Evolutionary conservation across 2,797 vertebrate genomes (phyloP).

Genomic region (Caiman crocodilus): DNA sequence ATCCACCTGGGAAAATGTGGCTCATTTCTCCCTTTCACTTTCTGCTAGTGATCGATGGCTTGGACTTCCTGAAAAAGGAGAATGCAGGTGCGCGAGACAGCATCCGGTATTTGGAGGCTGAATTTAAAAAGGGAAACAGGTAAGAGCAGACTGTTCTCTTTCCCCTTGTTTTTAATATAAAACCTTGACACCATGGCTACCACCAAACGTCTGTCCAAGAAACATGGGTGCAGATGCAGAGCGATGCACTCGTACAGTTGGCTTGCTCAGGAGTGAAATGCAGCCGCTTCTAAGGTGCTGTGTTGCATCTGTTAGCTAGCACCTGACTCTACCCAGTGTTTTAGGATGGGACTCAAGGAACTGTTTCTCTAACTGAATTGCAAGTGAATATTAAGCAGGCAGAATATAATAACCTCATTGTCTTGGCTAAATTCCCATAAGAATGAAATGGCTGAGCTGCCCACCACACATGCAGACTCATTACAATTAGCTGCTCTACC

Average conservation of each 20-base stretch:
- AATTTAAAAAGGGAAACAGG: conserved; percentile 98
- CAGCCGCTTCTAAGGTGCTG: background rate
- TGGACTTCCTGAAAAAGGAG: conserved; percentile 96
- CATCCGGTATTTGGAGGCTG: conserved; percentile 95
- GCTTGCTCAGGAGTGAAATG: background rate
- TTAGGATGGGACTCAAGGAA: background rate
- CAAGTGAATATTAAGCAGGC: background rate
- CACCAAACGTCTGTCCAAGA: too few species aligned
- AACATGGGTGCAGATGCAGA: too few species aligned
- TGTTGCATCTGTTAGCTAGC: fast-evolving
- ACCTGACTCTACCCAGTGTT: background rate
- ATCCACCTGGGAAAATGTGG: background rate
- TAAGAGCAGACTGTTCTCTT: conserved; percentile 40
- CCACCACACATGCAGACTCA: background rate
- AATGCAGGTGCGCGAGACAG: conserved; percentile 92
- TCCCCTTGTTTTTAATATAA: background rate
- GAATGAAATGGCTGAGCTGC: background rate
- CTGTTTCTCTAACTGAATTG: background rate
- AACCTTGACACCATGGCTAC: too few species aligned
- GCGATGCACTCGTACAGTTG: background rate
- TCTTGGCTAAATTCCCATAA: background rate
- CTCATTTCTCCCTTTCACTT: background rate
- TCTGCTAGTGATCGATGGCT: conserved; percentile 91
- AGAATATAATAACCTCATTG: background rate
- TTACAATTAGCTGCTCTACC: background rate